Evolutionary conservation across 2,888 invertebrate species (phyloP).

Genomic region (Napeogenes inachia): DNA sequence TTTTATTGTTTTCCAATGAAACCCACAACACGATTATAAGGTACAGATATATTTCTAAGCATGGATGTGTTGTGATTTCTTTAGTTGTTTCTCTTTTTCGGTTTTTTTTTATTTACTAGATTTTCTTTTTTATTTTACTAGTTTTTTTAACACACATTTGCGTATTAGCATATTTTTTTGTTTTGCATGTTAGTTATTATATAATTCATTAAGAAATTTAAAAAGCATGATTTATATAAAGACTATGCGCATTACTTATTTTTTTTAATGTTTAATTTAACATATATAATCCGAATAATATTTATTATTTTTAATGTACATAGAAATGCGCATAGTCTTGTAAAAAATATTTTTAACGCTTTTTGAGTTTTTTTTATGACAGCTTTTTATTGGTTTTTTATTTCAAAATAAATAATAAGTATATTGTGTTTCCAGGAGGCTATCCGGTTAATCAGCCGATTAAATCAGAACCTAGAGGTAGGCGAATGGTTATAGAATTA

Average conservation of each 20-base stretch:
- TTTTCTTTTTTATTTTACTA: slow-evolving; percentile 20
- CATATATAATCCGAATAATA: background rate
- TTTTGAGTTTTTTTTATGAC: slow-evolving; percentile 8
- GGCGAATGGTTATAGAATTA: too few relatives aligned
- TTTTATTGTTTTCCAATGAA: slow-evolving; percentile 38
- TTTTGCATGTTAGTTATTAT: slow-evolving; percentile 19
- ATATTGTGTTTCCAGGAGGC: slow-evolving; percentile 26
- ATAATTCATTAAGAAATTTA: background rate
- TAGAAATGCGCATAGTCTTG: background rate
- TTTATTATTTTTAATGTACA: background rate
- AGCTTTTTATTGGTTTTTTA: slow-evolving; percentile 1
- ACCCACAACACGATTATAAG: slow-evolving; percentile 20
- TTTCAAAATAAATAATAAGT: background rate
- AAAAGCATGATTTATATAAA: background rate
- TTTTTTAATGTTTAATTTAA: slow-evolving; percentile 1
- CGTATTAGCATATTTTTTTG: slow-evolving; percentile 48
- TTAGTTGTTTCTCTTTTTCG: slow-evolving; percentile 26
- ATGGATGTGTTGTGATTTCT: slow-evolving; percentile 49
- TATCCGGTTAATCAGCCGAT: slow-evolving; percentile 38
- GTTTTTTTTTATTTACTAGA: slow-evolving; percentile 27
- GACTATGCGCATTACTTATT: background rate
- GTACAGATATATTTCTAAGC: slow-evolving; percentile 42
- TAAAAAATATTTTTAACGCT: background rate
- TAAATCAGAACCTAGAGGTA: slow-evolving; percentile 62
- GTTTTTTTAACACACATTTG: slow-evolving; percentile 55